A percentile compares a stretch with the other conserved stretches of the same genome.
phyloP scores from a whole-genome alignment of 2,888 invertebrate species.

The Ormyrus labotus region DNA sequence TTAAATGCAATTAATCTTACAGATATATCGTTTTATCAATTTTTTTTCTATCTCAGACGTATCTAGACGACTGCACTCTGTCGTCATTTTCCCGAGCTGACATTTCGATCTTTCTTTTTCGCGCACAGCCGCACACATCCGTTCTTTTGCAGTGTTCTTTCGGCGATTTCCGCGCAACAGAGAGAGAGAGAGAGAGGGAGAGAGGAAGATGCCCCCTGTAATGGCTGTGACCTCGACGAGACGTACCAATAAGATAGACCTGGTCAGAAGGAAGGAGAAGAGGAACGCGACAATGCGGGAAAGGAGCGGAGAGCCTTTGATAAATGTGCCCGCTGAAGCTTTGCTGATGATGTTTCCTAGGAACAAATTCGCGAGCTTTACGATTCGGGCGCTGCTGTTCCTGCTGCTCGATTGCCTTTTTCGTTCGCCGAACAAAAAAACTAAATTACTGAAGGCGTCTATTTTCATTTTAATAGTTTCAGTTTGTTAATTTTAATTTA shows the following conservation, averaged over 20 bases:
- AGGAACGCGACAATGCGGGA: too few species aligned
- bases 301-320: slow-evolving; percentile 30
- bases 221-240: slow-evolving; percentile 10
- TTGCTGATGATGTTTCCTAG: slow-evolving; percentile 5
- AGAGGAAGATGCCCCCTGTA: not conserved
- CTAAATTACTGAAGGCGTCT: not conserved
- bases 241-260: slow-evolving; percentile 21
- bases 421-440: not conserved
- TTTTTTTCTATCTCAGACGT: too few species aligned
- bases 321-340: slow-evolving; percentile 26
- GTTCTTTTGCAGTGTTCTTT: slow-evolving; percentile 11
- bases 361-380: not conserved
- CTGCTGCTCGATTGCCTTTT: slow-evolving; percentile 17
- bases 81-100: too few species aligned
- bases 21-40: too few species aligned
- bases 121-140: not conserved
- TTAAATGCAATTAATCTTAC: too few species aligned
- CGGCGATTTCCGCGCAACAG: slow-evolving; percentile 12
- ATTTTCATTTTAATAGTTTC: not conserved
- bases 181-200: too few species aligned
- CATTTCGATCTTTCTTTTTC: slow-evolving; percentile 7
- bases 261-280: not conserved
- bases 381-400: not conserved
- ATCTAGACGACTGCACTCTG: too few species aligned
- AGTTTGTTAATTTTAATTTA: not conserved